phyloP scores from a whole-genome alignment of 2,113 vertebrate genomes.

The Melanostigma gelatinosum region DNA sequence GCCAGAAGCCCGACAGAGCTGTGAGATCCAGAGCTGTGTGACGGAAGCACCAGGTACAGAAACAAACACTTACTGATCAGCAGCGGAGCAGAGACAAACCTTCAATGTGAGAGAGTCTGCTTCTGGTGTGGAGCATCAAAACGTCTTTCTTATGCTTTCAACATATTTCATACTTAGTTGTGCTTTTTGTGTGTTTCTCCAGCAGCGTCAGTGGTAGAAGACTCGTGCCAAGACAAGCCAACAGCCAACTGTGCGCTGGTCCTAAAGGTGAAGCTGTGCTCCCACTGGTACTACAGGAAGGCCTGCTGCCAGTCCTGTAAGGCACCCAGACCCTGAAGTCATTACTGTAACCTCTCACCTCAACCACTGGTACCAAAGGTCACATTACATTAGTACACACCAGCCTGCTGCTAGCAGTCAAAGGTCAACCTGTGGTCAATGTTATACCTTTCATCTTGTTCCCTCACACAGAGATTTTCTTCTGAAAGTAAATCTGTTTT shows the following conservation, averaged over 20 bases:
- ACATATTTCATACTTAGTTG: not conserved
- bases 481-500: not conserved
- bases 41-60: slow-evolving; percentile 82
- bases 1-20: slow-evolving; percentile 84
- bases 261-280: slow-evolving; percentile 88
- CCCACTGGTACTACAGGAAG: slow-evolving; percentile 89
- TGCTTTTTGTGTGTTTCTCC: slow-evolving; percentile 6
- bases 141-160: not conserved
- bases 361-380: slow-evolving; percentile 81
- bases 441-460: not conserved
- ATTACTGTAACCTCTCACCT: slow-evolving; percentile 29
- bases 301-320: slow-evolving; percentile 88
- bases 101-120: not conserved
- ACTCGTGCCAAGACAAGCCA: slow-evolving; percentile 84
- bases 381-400: slow-evolving; percentile 82
- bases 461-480: not conserved
- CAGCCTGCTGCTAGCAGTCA: slow-evolving; percentile 64
- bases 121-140: not conserved
- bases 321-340: slow-evolving; percentile 58
- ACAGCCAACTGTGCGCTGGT: slow-evolving; percentile 87
- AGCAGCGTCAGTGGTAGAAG: slow-evolving; percentile 71
- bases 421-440: slow-evolving; percentile 40
- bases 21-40: slow-evolving; percentile 82
- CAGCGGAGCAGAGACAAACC: not conserved
- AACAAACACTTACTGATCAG: not conserved